These are phyloP conservation scores for Andrena fulva DNA, from an alignment of 2,888 invertebrate genomes.

Conservation along the genomic window DNA sequence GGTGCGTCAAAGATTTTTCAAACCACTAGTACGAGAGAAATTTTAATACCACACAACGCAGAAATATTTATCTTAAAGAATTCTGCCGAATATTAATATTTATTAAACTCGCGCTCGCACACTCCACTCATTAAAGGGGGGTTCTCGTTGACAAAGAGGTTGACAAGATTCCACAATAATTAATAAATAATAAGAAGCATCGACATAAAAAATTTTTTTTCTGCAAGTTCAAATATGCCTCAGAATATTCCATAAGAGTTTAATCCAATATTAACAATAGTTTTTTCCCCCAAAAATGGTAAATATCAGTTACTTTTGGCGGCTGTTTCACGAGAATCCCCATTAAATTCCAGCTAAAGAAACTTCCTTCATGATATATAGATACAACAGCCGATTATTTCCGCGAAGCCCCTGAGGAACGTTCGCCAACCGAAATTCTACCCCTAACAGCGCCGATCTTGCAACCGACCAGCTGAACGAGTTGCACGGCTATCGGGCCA, in stretches of 20 bases:
- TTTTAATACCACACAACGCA: neutral
- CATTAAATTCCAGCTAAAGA: neutral
- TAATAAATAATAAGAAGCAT: too few species aligned
- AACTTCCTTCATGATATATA: constrained; percentile 20
- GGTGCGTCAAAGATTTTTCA: neutral
- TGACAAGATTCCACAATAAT: too few species aligned
- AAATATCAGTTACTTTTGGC: too few species aligned
- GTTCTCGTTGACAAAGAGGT: too few species aligned
- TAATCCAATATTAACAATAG: too few species aligned
- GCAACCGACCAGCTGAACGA: neutral
- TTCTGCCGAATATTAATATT: neutral
- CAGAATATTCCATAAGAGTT: too few species aligned
- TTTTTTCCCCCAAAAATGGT: too few species aligned
- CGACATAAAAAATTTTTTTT: too few species aligned
- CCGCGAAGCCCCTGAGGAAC: neutral
- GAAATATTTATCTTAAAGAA: too few species aligned
- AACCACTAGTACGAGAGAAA: neutral
- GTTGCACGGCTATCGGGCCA: neutral
- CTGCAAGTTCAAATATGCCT: too few species aligned
- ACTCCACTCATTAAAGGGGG: neutral
- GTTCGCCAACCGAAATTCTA: constrained; percentile 2
- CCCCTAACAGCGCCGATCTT: neutral
- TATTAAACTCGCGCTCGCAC: neutral
- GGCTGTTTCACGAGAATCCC: too few species aligned
- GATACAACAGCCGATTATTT: neutral